These are phyloP conservation scores for Gila orcuttii DNA, from an alignment of 2,113 vertebrate species.

Conservation along the genomic window DNA sequence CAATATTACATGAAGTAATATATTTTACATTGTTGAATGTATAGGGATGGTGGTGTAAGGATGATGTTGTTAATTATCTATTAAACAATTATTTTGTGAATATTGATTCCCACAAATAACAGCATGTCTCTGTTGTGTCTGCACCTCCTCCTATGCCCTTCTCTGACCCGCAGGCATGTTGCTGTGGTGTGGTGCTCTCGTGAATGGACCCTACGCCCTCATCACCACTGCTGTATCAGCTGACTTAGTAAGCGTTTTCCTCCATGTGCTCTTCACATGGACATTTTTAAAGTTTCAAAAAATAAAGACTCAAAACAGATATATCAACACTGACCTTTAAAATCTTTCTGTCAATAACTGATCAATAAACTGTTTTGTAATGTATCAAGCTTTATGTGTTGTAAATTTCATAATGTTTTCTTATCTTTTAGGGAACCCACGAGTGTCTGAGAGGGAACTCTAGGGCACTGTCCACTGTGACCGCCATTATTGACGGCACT, in stretches of 20 bases:
- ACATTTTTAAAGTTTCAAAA: background rate
- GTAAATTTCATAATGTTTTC: constrained; percentile 24
- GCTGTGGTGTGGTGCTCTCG: constrained; percentile 87
- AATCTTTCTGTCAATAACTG: constrained; percentile 4
- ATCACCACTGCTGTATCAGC: constrained; percentile 96
- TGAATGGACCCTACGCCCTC: constrained; percentile 94
- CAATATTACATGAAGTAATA: background rate
- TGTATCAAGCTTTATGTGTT: background rate
- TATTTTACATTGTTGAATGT: background rate
- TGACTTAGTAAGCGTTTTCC: constrained; percentile 84
- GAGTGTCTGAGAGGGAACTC: constrained; percentile 91
- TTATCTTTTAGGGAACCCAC: constrained; percentile 86
- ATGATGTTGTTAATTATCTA: background rate
- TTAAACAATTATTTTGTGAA: background rate
- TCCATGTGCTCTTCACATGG: constrained; percentile 15
- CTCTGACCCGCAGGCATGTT: constrained; percentile 82
- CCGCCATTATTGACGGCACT: constrained; percentile 94
- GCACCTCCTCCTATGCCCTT: background rate
- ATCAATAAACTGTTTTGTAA: constrained; percentile 24
- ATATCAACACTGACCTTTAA: background rate
- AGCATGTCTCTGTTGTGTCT: background rate
- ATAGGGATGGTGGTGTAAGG: background rate
- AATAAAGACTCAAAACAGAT: background rate
- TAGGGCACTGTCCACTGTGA: constrained; percentile 92
- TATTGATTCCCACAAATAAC: background rate